phyloP scores from a whole-genome alignment of 2,888 invertebrate genomes.

The Drosophila atroscutellata region DNA sequence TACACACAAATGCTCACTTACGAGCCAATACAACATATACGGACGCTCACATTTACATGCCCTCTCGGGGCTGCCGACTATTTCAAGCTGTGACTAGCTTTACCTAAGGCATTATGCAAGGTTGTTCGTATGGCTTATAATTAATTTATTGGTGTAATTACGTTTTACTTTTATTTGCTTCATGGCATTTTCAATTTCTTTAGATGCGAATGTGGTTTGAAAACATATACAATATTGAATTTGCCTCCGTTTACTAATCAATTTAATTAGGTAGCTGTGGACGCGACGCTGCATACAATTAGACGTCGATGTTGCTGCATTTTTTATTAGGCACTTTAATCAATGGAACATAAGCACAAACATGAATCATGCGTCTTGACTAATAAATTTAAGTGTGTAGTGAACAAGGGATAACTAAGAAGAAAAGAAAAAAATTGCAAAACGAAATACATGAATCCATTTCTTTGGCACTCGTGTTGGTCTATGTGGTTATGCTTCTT shows the following conservation, averaged over 20 bases:
- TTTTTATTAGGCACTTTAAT: conserved; percentile 75
- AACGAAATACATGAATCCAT: conserved; percentile 34
- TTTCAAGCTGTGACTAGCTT: conserved; percentile 52
- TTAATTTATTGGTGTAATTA: conserved; percentile 81
- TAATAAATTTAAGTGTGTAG: conserved; percentile 69
- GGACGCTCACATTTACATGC: conserved; percentile 61
- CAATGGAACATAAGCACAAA: conserved; percentile 39
- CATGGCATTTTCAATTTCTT: conserved; percentile 63
- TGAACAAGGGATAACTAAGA: conserved; percentile 34
- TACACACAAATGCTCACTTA: conserved; percentile 21
- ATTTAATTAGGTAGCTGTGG: conserved; percentile 60
- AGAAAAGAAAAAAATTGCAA: conserved; percentile 36
- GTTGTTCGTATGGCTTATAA: conserved; percentile 70
- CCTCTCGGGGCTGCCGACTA: conserved; percentile 58
- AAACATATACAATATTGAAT: conserved; percentile 77
- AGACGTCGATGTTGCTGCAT: conserved; percentile 54
- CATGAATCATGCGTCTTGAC: conserved; percentile 70
- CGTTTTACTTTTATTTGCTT: conserved; percentile 77
- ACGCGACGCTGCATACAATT: conserved; percentile 65
- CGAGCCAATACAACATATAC: conserved; percentile 31
- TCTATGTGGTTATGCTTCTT: conserved; percentile 55
- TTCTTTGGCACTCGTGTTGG: conserved; percentile 49
- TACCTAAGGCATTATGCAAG: conserved; percentile 53
- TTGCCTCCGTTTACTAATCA: conserved; percentile 18
- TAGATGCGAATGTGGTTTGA: conserved; percentile 54